Conservation (phyloP, 2,888 invertebrate genomes). For the Dorcus hopei region DNA sequence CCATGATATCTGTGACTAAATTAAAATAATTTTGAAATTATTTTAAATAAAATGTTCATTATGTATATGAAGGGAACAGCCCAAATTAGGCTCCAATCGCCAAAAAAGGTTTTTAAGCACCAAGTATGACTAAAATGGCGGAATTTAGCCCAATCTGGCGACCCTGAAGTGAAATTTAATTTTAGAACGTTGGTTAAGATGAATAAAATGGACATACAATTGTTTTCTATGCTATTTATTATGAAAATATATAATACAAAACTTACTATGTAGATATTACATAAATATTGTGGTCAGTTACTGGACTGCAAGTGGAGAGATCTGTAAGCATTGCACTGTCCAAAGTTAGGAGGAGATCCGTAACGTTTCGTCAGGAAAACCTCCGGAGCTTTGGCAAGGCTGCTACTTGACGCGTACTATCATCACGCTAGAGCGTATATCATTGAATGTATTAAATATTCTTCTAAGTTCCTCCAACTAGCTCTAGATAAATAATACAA, state of each 20-base stretch:
- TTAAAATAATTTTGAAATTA: too few relatives aligned
- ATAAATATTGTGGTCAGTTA: conserved; percentile 50
- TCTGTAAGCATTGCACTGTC: conserved; percentile 30
- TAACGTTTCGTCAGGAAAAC: conserved; percentile 29
- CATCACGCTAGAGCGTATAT: conserved; percentile 39
- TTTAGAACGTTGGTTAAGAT: neutral
- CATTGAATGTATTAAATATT: conserved; percentile 34
- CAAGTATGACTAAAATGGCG: too few relatives aligned
- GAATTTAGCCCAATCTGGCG: too few relatives aligned
- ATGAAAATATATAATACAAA: conserved; percentile 55
- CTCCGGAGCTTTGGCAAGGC: conserved; percentile 40
- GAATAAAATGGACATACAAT: neutral
- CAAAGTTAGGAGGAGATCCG: conserved; percentile 29
- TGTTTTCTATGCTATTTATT: conserved; percentile 53
- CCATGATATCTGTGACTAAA: too few relatives aligned
- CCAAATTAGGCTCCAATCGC: too few relatives aligned
- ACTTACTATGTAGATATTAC: conserved; percentile 48
- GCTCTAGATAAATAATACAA: conserved; percentile 44
- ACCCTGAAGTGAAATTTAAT: too few relatives aligned
- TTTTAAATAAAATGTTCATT: too few relatives aligned
- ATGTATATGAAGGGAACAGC: too few relatives aligned
- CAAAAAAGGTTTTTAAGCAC: too few relatives aligned
- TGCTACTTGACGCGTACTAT: conserved; percentile 41
- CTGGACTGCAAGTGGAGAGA: conserved; percentile 50
- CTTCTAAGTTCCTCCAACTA: conserved; percentile 39